A percentile compares a stretch with the other conserved stretches of the same genome.
Conservation (phyloP, 2,797 vertebrate genomes). For the Acrossocheilus fasciatus region DNA sequence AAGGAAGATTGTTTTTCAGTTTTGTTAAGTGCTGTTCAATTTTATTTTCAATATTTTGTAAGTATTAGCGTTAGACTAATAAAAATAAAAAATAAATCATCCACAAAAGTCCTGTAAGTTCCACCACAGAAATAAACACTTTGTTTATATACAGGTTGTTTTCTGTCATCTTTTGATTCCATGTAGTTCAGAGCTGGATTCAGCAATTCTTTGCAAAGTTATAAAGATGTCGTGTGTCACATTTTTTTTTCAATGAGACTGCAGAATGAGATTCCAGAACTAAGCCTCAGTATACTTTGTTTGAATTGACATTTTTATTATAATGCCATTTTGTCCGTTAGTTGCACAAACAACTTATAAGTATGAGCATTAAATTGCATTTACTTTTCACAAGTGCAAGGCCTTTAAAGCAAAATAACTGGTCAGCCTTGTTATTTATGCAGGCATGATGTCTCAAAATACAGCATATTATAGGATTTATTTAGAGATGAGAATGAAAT, state of each 20-base stretch:
- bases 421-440: not conserved
- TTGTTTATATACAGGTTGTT: not conserved
- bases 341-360: not conserved
- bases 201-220: not conserved
- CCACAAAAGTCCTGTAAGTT: not conserved
- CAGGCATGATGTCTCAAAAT: not conserved
- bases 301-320: not conserved
- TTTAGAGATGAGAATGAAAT: not conserved
- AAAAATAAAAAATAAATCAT: not conserved
- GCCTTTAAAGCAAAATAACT: not conserved
- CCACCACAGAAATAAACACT: slow-evolving; percentile 15
- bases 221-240: not conserved
- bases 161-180: not conserved
- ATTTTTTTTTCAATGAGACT: not conserved
- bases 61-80: not conserved
- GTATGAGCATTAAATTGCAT: not conserved
- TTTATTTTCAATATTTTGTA: not conserved
- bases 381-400: not conserved
- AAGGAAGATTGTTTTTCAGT: not conserved
- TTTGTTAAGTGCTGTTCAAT: not conserved
- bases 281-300: not conserved
- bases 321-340: not conserved
- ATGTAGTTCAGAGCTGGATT: not conserved
- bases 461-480: not conserved
- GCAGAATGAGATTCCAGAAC: not conserved